These are phyloP conservation scores for Anoplopoma fimbria DNA, from an alignment of 2,113 vertebrate genomes.

Conservation along the genomic window DNA sequence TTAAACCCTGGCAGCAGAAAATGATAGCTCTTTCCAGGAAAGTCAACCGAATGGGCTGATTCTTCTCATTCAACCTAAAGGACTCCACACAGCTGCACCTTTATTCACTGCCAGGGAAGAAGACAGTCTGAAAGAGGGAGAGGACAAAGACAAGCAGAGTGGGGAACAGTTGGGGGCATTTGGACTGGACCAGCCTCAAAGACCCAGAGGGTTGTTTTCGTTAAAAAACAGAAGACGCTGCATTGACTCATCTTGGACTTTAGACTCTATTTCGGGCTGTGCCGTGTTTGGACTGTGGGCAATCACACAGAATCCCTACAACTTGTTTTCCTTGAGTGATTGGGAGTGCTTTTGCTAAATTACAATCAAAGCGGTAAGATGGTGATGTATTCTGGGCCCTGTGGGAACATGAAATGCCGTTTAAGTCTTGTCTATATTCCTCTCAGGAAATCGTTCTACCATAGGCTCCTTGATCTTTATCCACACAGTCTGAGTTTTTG, in stretches of 20 bases:
- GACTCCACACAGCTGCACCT: slow-evolving; percentile 79
- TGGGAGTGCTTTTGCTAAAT: slow-evolving; percentile 71
- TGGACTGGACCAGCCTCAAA: slow-evolving; percentile 68
- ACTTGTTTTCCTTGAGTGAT: slow-evolving; percentile 61
- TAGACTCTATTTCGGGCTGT: slow-evolving; percentile 49
- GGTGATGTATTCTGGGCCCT: slow-evolving; percentile 61
- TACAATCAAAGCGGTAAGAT: slow-evolving; percentile 67
- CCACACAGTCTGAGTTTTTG: slow-evolving; percentile 66
- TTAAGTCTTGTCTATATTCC: slow-evolving; percentile 47
- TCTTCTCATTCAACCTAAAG: slow-evolving; percentile 76
- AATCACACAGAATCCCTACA: slow-evolving; percentile 51
- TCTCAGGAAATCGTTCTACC: slow-evolving; percentile 59
- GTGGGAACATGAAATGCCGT: slow-evolving; percentile 51
- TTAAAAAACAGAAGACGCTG: slow-evolving; percentile 39
- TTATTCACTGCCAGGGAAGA: slow-evolving; percentile 71
- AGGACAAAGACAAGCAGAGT: slow-evolving; percentile 58
- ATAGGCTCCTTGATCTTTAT: slow-evolving; percentile 64
- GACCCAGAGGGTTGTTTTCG: slow-evolving; percentile 58
- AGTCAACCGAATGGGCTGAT: slow-evolving; percentile 78
- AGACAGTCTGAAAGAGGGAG: slow-evolving; percentile 64
- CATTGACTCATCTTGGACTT: slow-evolving; percentile 59
- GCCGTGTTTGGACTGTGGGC: slow-evolving; percentile 40
- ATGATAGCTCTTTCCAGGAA: slow-evolving; percentile 68
- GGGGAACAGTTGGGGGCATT: slow-evolving; percentile 61
- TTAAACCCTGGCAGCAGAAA: slow-evolving; percentile 64